Conservation (phyloP, 2,113 vertebrate species). For the Labrus mixtus region DNA sequence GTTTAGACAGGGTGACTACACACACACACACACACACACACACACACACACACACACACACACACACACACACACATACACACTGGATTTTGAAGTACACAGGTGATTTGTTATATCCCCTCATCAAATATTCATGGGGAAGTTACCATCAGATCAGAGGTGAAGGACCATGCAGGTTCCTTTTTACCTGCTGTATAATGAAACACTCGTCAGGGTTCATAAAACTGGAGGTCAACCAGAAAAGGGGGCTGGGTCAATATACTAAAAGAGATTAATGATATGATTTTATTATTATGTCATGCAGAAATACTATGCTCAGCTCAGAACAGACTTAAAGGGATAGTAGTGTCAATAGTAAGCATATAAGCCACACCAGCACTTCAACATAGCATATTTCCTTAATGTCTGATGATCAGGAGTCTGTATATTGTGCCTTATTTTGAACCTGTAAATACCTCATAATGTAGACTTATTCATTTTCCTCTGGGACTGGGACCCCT, state of each 20-base stretch:
- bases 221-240: not conserved
- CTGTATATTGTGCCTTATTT: no score
- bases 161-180: conserved; percentile 12
- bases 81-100: not conserved
- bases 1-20: conserved; percentile 32
- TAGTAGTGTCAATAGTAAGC: no score
- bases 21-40: conserved; percentile 40
- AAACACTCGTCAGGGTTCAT: not conserved
- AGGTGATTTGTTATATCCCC: conserved; percentile 27
- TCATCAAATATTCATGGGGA: conserved; percentile 35
- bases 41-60: conserved; percentile 28
- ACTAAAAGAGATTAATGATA: not conserved
- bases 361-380: no score
- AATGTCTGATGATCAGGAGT: no score
- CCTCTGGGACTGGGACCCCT: no score
- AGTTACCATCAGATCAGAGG: conserved; percentile 30
- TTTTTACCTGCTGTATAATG: conserved; percentile 20
- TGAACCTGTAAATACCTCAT: no score
- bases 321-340: no score
- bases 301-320: not conserved
- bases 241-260: not conserved
- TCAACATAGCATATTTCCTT: no score
- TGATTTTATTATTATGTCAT: not conserved
- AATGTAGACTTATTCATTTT: no score
- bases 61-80: conserved; percentile 29